A percentile compares a stretch with the other conserved stretches of the same genome.
These are phyloP conservation scores for Orius insidiosus DNA, from an alignment of 1,140 invertebrate species.

Conservation along the genomic window DNA sequence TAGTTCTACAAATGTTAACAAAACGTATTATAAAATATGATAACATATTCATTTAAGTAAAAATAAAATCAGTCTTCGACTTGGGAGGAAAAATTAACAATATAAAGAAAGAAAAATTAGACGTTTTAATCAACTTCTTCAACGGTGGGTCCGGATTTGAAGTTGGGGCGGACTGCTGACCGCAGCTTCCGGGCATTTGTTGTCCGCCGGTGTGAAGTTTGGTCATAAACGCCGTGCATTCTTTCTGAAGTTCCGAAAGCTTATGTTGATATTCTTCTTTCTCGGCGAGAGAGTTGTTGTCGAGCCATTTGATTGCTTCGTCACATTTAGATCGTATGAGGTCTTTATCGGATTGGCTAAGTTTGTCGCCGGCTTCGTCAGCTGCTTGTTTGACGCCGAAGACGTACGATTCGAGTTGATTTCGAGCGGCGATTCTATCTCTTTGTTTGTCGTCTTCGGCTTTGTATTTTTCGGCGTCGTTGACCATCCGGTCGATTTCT, in stretches of 20 bases:
- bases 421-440: slow-evolving; percentile 50
- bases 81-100: too few species aligned
- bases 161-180: slow-evolving; percentile 7
- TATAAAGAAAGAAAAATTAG: too few species aligned
- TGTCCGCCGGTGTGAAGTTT: slow-evolving; percentile 26
- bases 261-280: slow-evolving; percentile 43
- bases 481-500: slow-evolving; percentile 83
- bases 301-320: slow-evolving; percentile 37
- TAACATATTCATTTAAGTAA: too few species aligned
- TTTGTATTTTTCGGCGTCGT: slow-evolving; percentile 42
- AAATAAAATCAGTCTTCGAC: too few species aligned
- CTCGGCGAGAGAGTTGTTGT: slow-evolving; percentile 38
- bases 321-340: slow-evolving; percentile 32
- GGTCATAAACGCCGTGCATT: slow-evolving; percentile 34
- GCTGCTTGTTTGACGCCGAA: slow-evolving; percentile 51
- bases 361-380: slow-evolving; percentile 5
- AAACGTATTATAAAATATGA: too few species aligned
- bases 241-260: slow-evolving; percentile 31
- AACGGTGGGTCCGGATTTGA: slow-evolving; percentile 37
- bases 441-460: slow-evolving; percentile 35
- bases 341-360: slow-evolving; percentile 19
- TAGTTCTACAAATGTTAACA: too few species aligned
- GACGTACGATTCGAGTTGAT: slow-evolving; percentile 64
- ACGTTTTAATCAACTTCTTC: slow-evolving; percentile 50
- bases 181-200: slow-evolving; percentile 1